Evolutionary conservation across 30 jellyfish, hydroid and myxozoan genomes (phyloP).

Genomic region (Aurelia aurita): DNA sequence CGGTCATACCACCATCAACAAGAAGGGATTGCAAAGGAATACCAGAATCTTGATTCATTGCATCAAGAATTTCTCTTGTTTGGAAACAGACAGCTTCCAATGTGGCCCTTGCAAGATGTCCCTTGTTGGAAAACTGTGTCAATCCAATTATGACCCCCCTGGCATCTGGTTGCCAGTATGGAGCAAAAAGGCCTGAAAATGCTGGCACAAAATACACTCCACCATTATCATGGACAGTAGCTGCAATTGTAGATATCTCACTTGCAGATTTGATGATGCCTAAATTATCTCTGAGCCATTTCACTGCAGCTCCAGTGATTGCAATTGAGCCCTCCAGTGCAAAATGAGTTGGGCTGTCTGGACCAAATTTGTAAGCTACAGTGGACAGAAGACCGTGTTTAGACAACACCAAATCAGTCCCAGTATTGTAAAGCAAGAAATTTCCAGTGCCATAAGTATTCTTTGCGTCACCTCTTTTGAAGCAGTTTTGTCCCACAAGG

Average conservation of each 20-base stretch:
- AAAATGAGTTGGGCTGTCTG: conserved; percentile 64
- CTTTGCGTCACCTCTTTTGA: conserved; percentile 83
- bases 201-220: conserved; percentile 97
- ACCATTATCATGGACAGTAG: conserved; percentile 86
- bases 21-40: conserved; percentile 79
- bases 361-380: conserved; percentile 91
- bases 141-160: conserved; percentile 88
- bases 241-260: conserved; percentile 85
- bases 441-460: conserved; percentile 97
- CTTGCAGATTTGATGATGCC: conserved; percentile 79
- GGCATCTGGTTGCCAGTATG: conserved; percentile 93
- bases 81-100: conserved; percentile 95
- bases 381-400: conserved; percentile 91
- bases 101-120: conserved; percentile 91
- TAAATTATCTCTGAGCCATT: conserved; percentile 90
- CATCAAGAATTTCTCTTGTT: conserved; percentile 89
- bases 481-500: conserved; percentile 91
- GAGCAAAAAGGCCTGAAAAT: conserved; percentile 94
- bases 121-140: conserved; percentile 87
- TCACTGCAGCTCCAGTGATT: conserved; percentile 92
- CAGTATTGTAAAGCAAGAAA: conserved; percentile 85
- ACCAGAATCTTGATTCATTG: conserved; percentile 93
- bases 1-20: conserved; percentile 97
- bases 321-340: conserved; percentile 98
- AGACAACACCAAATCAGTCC: conserved; percentile 77